These are phyloP conservation scores for Leucoraja erinaceus DNA, from an alignment of 2,113 vertebrate species.

Conservation along the genomic window DNA sequence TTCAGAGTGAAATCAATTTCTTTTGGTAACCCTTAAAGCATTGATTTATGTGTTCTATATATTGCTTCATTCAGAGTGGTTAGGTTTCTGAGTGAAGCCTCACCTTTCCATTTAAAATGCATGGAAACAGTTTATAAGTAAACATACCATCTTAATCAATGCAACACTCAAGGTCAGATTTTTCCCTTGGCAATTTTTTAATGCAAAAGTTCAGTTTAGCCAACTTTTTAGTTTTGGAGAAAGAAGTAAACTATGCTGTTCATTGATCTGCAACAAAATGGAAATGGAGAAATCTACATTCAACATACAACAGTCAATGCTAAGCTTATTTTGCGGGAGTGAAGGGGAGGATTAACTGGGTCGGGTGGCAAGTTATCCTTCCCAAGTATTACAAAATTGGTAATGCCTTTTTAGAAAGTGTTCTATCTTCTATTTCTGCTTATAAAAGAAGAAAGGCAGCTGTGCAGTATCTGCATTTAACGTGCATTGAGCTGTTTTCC, in stretches of 20 bases:
- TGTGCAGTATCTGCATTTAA: not conserved
- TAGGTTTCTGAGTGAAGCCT: conserved; percentile 47
- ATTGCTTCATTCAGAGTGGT: conserved; percentile 63
- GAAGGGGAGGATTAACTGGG: not conserved
- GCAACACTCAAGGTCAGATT: conserved; percentile 34
- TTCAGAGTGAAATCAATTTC: conserved; percentile 63
- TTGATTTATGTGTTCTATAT: conserved; percentile 73
- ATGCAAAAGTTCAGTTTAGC: conserved; percentile 25
- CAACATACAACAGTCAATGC: not conserved
- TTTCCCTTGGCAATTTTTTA: conserved; percentile 19
- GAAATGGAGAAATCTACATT: conserved; percentile 3
- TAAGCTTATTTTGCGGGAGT: not conserved
- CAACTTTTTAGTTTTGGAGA: conserved; percentile 7
- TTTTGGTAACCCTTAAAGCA: conserved; percentile 53
- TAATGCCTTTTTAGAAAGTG: not conserved
- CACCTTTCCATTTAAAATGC: conserved; percentile 34
- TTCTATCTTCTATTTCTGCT: too few relatives aligned
- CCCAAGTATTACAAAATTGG: not conserved
- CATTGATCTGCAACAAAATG: not conserved
- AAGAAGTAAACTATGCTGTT: not conserved
- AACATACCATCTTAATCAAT: conserved; percentile 36
- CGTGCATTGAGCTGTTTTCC: not conserved
- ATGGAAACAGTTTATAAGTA: conserved; percentile 35
- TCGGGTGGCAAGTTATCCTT: not conserved
- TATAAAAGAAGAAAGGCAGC: not conserved